These are phyloP conservation scores for Drosophila limbata DNA, from an alignment of 2,888 invertebrate species.

Conservation along the genomic window DNA sequence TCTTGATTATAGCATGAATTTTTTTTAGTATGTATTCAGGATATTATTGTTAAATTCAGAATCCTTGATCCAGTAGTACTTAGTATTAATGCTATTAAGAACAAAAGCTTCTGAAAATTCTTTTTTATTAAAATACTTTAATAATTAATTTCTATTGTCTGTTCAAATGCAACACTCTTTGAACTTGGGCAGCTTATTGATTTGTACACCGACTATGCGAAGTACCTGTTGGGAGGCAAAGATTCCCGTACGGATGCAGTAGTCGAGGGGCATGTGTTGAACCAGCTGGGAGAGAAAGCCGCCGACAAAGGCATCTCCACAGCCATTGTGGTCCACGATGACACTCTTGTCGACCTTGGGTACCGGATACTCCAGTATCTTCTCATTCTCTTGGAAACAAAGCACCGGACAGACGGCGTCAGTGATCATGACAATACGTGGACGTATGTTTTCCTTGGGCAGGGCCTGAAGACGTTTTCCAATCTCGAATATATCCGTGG, in stretches of 20 bases:
- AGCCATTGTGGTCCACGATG: conserved; percentile 66
- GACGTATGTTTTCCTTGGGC: conserved; percentile 54
- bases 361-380: conserved; percentile 65
- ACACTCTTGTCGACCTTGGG: conserved; percentile 42
- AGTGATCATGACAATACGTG: conserved; percentile 54
- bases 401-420: conserved; percentile 61
- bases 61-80: no score
- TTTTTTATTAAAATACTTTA: neutral
- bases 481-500: conserved; percentile 62
- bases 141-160: neutral
- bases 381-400: conserved; percentile 58
- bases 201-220: conserved; percentile 53
- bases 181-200: conserved; percentile 61
- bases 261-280: conserved; percentile 70
- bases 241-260: conserved; percentile 71
- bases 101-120: neutral
- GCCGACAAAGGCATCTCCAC: conserved; percentile 70
- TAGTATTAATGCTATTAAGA: no score
- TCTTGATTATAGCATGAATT: no score
- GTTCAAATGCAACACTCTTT: conserved; percentile 17
- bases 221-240: conserved; percentile 68
- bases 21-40: no score
- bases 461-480: conserved; percentile 50
- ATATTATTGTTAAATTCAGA: no score
- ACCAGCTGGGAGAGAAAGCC: conserved; percentile 69